Evolutionary conservation across 2,113 vertebrate genomes (phyloP).

Genomic region (Bothrops jararaca): DNA sequence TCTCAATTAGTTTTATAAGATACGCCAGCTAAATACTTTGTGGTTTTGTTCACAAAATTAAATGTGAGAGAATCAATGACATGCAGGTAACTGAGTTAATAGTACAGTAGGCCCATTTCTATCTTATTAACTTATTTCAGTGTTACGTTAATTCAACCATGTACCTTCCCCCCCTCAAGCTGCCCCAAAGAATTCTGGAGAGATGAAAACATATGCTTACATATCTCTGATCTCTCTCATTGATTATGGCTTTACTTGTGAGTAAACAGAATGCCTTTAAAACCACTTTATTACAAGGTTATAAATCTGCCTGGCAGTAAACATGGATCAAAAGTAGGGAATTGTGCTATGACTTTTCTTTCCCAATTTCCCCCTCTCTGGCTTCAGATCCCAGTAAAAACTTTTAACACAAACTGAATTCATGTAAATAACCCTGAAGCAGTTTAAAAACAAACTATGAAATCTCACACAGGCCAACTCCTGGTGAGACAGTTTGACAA

Average conservation of each 20-base stretch:
- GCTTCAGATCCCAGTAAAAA: not conserved
- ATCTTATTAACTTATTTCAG: not conserved
- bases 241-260: not conserved
- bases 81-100: not conserved
- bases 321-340: not conserved
- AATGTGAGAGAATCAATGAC: not conserved
- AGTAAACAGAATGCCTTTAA: not conserved
- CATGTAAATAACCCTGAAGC: conserved; percentile 28
- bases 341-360: not conserved
- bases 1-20: not conserved
- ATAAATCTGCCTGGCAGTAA: not conserved
- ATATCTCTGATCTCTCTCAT: not conserved
- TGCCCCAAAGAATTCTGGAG: not conserved
- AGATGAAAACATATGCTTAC: not conserved
- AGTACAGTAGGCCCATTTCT: not conserved
- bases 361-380: not conserved
- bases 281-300: not conserved
- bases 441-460: conserved; percentile 46
- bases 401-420: conserved; percentile 40
- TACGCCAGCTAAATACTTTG: not conserved
- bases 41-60: not conserved
- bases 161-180: not conserved
- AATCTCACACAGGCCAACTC: not conserved
- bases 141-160: not conserved
- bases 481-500: accelerated